Percentiles rank a stretch among this genome's conserved stretches.
Evolutionary conservation across 2,797 vertebrate species (phyloP).

Genomic region (Betta splendens): DNA sequence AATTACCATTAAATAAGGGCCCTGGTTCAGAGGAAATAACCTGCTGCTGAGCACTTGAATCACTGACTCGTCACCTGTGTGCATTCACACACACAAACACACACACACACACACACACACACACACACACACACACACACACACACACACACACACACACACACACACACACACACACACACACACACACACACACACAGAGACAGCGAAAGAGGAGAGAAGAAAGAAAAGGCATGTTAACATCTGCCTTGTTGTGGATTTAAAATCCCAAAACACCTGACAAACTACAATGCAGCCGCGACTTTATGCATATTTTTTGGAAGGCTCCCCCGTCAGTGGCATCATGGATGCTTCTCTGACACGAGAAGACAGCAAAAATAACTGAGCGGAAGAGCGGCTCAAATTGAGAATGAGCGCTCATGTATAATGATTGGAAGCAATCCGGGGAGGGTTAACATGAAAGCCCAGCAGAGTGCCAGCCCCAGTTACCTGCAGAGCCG

Average conservation of each 20-base stretch:
- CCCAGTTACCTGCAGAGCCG: slow-evolving; percentile 60
- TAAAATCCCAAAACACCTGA: slow-evolving; percentile 45
- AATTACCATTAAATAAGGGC: slow-evolving; percentile 92
- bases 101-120: slow-evolving; percentile 20
- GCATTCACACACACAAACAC: slow-evolving; percentile 25
- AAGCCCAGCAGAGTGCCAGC: slow-evolving; percentile 66
- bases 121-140: slow-evolving; percentile 23
- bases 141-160: too few species aligned
- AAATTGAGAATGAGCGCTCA: slow-evolving; percentile 60
- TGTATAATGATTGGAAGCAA: slow-evolving; percentile 59
- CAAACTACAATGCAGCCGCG: slow-evolving; percentile 25
- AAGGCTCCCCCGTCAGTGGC: slow-evolving; percentile 32
- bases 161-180: slow-evolving; percentile 30
- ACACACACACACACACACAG: slow-evolving; percentile 21
- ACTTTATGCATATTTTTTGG: slow-evolving; percentile 45
- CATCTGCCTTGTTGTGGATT: slow-evolving; percentile 33
- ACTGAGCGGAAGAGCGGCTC: slow-evolving; percentile 35
- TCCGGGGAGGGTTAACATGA: slow-evolving; percentile 65
- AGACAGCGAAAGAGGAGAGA: slow-evolving; percentile 18
- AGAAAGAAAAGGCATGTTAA: slow-evolving; percentile 38
- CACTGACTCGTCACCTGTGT: slow-evolving; percentile 67
- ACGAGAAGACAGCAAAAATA: slow-evolving; percentile 40
- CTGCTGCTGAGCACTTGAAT: slow-evolving; percentile 74
- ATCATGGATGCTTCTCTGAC: slow-evolving; percentile 20
- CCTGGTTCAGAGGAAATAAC: slow-evolving; percentile 79